These are phyloP conservation scores for Struthidea cinerea DNA, from an alignment of 2,113 vertebrate species.

Conservation along the genomic window DNA sequence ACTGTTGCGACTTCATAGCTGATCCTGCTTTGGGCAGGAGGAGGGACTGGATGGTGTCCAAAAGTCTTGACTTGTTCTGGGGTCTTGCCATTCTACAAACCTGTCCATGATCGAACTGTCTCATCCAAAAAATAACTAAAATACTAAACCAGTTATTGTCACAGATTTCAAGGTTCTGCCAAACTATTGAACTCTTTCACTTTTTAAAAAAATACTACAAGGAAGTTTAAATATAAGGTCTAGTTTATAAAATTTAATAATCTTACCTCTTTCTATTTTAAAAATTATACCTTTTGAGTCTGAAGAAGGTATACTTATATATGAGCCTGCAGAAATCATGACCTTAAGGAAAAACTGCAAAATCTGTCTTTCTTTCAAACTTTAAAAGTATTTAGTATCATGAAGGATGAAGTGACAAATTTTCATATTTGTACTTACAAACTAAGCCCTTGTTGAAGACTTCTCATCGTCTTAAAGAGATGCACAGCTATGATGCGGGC, in stretches of 20 bases:
- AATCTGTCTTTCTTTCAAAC: background rate
- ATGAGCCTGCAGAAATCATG: background rate
- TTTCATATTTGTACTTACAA: background rate
- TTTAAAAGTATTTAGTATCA: background rate
- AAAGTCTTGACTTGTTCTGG: background rate
- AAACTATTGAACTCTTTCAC: background rate
- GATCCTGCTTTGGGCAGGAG: background rate
- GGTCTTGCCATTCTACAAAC: background rate
- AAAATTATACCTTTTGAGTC: background rate
- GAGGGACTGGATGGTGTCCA: background rate
- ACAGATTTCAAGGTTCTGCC: background rate
- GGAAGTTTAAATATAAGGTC: background rate
- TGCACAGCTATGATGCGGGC: background rate
- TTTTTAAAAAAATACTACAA: background rate
- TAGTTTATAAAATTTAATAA: background rate
- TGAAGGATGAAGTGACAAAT: background rate
- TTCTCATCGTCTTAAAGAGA: background rate
- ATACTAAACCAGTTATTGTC: background rate
- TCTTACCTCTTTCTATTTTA: background rate
- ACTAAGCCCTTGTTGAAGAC: background rate
- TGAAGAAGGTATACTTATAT: background rate
- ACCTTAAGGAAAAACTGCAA: background rate
- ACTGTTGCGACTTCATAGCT: background rate
- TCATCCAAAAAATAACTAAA: background rate
- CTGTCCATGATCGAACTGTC: background rate